Conservation (phyloP, 2,888 invertebrate species). For the Tenthredo amoena region DNA sequence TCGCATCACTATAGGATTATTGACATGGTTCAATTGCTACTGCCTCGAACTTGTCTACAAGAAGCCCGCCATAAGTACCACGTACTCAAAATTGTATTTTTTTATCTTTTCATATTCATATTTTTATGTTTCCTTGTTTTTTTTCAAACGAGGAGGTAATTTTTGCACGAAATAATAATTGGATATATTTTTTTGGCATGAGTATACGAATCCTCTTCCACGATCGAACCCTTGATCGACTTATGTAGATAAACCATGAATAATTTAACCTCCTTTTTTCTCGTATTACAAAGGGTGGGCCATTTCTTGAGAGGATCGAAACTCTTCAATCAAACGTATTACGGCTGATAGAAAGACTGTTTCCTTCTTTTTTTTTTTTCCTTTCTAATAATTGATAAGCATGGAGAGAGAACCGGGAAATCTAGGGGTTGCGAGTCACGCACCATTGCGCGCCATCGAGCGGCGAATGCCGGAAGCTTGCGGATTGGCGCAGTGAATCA, state of each 20-base stretch:
- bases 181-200: no score
- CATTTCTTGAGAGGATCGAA: no score
- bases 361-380: not conserved
- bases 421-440: conserved; percentile 17
- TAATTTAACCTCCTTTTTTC: not conserved
- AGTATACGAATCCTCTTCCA: not conserved
- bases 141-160: no score
- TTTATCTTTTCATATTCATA: no score
- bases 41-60: no score
- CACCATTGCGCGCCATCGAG: conserved; percentile 45
- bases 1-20: no score
- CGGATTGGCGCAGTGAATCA: conserved; percentile 45
- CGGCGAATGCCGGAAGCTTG: conserved; percentile 34
- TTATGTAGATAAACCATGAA: not conserved
- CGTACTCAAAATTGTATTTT: no score
- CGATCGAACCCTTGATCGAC: not conserved
- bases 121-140: no score
- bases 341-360: not conserved
- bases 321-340: not conserved
- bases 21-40: no score
- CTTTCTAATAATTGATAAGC: conserved; percentile 13
- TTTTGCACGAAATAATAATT: no score
- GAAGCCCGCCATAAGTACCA: no score
- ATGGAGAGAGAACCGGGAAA: not conserved
- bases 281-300: not conserved